A percentile compares a stretch with the other conserved stretches of the same genome.
Evolutionary conservation across 2,113 vertebrate species (phyloP).

Genomic region (Saccopteryx leptura): DNA sequence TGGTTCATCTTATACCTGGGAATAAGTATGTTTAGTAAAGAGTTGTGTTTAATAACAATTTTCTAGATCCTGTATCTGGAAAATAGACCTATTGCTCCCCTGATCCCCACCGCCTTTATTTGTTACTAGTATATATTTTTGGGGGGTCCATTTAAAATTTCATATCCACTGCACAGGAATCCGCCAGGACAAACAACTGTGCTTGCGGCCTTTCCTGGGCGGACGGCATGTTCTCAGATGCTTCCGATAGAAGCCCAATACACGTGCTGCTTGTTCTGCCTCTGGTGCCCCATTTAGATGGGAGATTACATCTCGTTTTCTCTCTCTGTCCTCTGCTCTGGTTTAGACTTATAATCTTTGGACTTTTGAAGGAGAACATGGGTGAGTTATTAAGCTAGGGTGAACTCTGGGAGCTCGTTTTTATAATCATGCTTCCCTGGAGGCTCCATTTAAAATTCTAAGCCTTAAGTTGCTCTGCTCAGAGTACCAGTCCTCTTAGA

Average conservation of each 20-base stretch:
- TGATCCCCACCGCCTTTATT: too few species aligned
- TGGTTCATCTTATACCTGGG: neutral
- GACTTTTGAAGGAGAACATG: neutral
- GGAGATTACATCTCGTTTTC: neutral
- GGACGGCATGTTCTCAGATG: neutral
- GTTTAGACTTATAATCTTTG: neutral
- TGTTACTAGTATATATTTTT: neutral
- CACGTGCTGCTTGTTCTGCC: neutral
- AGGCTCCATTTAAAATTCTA: neutral
- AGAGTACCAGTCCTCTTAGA: neutral
- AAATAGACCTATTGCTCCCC: neutral
- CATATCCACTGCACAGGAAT: rapidly evolving
- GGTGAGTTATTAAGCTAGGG: neutral
- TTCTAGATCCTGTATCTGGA: neutral
- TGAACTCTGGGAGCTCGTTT: neutral
- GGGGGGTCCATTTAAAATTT: neutral
- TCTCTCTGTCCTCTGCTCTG: neutral
- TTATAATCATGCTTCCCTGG: neutral
- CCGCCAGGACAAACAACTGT: rapidly evolving
- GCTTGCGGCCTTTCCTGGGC: too few species aligned
- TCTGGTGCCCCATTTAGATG: neutral
- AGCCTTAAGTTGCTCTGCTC: neutral
- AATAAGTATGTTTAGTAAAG: neutral
- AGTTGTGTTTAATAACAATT: neutral
- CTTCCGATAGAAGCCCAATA: neutral